phyloP scores from a whole-genome alignment of 2,888 invertebrate genomes.

The Copidosoma aretas region DNA sequence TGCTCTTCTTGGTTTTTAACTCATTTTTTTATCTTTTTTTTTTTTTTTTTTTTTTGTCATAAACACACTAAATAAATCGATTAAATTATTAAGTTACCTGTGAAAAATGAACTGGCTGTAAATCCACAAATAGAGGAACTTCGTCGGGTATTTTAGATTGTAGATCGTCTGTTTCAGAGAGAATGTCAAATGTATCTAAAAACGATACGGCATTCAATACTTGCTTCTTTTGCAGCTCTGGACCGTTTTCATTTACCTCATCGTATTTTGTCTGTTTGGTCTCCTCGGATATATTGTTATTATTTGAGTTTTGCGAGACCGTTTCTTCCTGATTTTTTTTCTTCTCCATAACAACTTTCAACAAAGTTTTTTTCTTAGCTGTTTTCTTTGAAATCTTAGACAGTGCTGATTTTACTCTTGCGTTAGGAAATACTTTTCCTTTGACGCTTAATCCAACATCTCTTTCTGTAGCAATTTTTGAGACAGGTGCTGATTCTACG shows the following conservation, averaged over 20 bases:
- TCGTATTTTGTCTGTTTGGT: slow-evolving; percentile 10
- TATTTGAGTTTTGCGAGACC: background rate
- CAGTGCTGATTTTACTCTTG: slow-evolving; percentile 24
- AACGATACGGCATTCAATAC: slow-evolving; percentile 43
- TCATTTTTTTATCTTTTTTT: slow-evolving; percentile 11
- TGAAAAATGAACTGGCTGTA: slow-evolving; percentile 51
- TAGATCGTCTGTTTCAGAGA: slow-evolving; percentile 35
- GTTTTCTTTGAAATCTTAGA: slow-evolving; percentile 27
- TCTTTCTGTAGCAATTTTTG: slow-evolving; percentile 21
- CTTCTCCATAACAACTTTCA: slow-evolving; percentile 19
- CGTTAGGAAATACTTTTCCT: slow-evolving; percentile 33
- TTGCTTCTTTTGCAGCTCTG: slow-evolving; percentile 5
- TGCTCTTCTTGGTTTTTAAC: slow-evolving; percentile 38
- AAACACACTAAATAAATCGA: background rate
- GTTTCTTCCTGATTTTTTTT: background rate
- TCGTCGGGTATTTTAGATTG: slow-evolving; percentile 29
- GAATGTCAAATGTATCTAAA: slow-evolving; percentile 53
- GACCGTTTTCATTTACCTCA: slow-evolving; percentile 13
- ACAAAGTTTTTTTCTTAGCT: slow-evolving; percentile 15
- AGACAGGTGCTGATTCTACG: slow-evolving; percentile 5
- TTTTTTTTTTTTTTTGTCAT: slow-evolving; percentile 13
- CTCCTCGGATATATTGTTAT: background rate
- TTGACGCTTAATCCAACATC: slow-evolving; percentile 29
- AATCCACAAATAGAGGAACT: slow-evolving; percentile 50
- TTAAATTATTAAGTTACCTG: slow-evolving; percentile 44